These are phyloP conservation scores for Propithecus coquereli DNA, from an alignment of 2,113 vertebrate genomes.

Conservation along the genomic window DNA sequence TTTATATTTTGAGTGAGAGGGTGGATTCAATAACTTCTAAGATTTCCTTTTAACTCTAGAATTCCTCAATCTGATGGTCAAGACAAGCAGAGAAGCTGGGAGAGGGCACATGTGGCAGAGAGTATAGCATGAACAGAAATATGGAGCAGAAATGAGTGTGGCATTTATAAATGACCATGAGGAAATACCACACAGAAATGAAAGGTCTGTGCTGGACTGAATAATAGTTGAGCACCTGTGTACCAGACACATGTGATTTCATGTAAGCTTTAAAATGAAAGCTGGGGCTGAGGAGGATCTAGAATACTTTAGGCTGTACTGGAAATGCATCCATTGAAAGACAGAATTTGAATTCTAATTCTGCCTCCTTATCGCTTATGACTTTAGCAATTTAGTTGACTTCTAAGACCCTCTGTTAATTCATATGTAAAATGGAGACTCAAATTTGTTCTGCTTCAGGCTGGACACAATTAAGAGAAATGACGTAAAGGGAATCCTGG, in stretches of 20 bases:
- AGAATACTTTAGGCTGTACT: not conserved
- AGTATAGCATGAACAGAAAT: not conserved
- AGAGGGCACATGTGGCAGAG: not conserved
- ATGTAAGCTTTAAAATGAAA: not conserved
- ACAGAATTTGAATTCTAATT: conserved; percentile 16
- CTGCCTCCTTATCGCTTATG: not conserved
- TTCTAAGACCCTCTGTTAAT: conserved; percentile 29
- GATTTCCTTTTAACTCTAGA: conserved; percentile 33
- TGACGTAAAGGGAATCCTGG: not conserved
- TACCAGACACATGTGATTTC: not conserved
- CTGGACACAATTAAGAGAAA: not conserved
- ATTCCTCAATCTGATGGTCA: conserved; percentile 12
- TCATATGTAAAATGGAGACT: not conserved
- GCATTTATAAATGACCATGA: not conserved
- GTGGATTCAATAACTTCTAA: not conserved
- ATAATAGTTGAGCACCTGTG: not conserved
- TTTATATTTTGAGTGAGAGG: conserved; percentile 18
- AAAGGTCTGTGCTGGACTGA: not conserved
- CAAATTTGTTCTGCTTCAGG: not conserved
- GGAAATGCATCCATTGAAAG: conserved; percentile 27
- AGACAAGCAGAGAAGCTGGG: not conserved
- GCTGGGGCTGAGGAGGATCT: not conserved
- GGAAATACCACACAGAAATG: not conserved
- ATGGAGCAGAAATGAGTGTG: not conserved
- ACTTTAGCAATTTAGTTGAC: conserved; percentile 5